Conservation (phyloP, 1,140 invertebrate species). For the Pemphigus obesinymphae region DNA sequence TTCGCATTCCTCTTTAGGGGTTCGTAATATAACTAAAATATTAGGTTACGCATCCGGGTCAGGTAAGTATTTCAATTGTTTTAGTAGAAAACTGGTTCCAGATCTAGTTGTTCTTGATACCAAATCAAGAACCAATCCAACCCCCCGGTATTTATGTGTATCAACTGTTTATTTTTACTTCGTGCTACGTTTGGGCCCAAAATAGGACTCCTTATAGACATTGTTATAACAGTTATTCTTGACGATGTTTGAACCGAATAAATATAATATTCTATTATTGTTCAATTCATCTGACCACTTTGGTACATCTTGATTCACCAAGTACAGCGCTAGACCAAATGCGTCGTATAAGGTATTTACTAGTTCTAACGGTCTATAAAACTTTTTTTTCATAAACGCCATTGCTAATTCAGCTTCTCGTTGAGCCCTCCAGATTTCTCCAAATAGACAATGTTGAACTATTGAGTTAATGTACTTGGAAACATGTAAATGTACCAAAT, state of each 20-base stretch:
- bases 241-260: neutral
- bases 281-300: neutral
- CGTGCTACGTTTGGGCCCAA: neutral
- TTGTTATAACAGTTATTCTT: neutral
- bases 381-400: neutral
- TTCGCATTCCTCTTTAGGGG: too few relatives aligned
- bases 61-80: too few relatives aligned
- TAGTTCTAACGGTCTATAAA: neutral
- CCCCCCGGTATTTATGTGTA: too few relatives aligned
- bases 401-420: neutral
- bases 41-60: too few relatives aligned
- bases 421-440: neutral
- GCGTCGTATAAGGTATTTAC: neutral
- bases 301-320: neutral
- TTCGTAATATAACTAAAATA: too few relatives aligned
- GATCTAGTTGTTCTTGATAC: too few relatives aligned
- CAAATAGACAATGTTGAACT: neutral
- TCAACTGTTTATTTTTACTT: too few relatives aligned
- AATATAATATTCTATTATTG: neutral
- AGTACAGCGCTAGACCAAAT: neutral
- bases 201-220: neutral
- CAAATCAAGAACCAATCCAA: too few relatives aligned
- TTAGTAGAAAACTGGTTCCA: too few relatives aligned
- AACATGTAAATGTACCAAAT: neutral
- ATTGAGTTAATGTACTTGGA: neutral